Percentiles rank a stretch among this genome's conserved stretches.
Evolutionary conservation across 1,140 invertebrate genomes (phyloP).

Genomic region (Forficula auricularia): DNA sequence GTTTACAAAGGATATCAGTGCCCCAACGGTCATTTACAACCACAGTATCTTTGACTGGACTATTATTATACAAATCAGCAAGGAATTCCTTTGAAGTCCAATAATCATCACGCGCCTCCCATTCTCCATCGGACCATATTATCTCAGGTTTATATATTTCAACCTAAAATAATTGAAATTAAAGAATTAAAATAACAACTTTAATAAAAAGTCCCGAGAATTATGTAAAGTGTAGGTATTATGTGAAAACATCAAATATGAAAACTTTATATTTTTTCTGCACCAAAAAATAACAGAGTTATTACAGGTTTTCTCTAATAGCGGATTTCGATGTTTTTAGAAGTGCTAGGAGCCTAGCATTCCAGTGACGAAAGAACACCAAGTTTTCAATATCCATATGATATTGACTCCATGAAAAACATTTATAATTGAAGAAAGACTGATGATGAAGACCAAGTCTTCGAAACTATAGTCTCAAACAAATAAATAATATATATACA

Average conservation of each 20-base stretch:
- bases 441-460: no score
- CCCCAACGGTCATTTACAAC: conserved; percentile 85
- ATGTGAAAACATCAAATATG: background rate
- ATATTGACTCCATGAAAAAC: no score
- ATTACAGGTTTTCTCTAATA: no score
- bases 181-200: background rate
- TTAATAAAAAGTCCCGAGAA: background rate
- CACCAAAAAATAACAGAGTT: no score
- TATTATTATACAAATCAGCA: conserved; percentile 89
- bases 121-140: conserved; percentile 87
- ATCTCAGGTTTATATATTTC: conserved; percentile 70
- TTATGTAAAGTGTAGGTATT: background rate
- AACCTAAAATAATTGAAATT: conserved; percentile 21
- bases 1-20: conserved; percentile 51
- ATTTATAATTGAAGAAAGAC: no score
- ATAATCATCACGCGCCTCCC: conserved; percentile 63
- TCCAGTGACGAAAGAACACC: no score
- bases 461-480: no score
- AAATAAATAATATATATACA: no score
- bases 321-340: no score
- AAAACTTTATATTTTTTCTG: no score
- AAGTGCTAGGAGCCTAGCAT: no score
- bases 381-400: no score
- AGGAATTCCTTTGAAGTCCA: conserved; percentile 66
- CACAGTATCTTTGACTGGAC: conserved; percentile 73